A percentile compares a stretch with the other conserved stretches of the same genome.
These are phyloP conservation scores for Centropyge bicolor DNA, from an alignment of 2,797 vertebrate genomes.

Conservation along the genomic window DNA sequence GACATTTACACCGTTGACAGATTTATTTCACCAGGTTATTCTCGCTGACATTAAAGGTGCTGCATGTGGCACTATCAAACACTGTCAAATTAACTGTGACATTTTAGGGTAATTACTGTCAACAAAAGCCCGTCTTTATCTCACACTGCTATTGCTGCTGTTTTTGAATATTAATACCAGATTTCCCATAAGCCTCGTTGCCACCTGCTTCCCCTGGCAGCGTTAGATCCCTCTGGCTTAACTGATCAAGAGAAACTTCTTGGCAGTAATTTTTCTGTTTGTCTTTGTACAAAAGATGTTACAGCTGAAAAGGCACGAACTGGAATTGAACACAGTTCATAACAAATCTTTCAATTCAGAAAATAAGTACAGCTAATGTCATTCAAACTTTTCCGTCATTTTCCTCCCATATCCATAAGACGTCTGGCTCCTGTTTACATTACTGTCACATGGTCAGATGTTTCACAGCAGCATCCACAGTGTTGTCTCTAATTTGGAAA, in stretches of 20 bases:
- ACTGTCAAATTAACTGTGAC: slow-evolving; percentile 33
- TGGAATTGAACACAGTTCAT: not conserved
- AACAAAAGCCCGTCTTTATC: slow-evolving; percentile 42
- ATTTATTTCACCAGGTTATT: slow-evolving; percentile 23
- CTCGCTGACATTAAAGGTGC: slow-evolving; percentile 32
- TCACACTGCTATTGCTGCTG: slow-evolving; percentile 26
- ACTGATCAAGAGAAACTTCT: slow-evolving; percentile 24
- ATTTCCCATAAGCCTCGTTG: slow-evolving; percentile 28
- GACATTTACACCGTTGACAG: slow-evolving; percentile 10
- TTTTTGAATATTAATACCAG: slow-evolving; percentile 29
- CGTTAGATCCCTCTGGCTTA: slow-evolving; percentile 10
- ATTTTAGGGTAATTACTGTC: slow-evolving; percentile 46
- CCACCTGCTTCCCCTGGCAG: slow-evolving; percentile 19
- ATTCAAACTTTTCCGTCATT: slow-evolving; percentile 1
- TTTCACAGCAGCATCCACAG: slow-evolving; percentile 1
- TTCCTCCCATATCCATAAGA: slow-evolving; percentile 1
- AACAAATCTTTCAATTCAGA: slow-evolving; percentile 2
- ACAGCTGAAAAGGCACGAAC: not conserved
- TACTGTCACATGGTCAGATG: slow-evolving; percentile 13
- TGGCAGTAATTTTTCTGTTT: slow-evolving; percentile 1
- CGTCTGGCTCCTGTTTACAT: slow-evolving; percentile 22
- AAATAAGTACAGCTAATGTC: slow-evolving; percentile 14
- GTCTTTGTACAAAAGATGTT: not conserved
- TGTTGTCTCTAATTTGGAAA: not conserved
- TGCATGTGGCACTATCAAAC: slow-evolving; percentile 18